phyloP scores from a whole-genome alignment of 1,140 invertebrate species.

The Battus philenor region DNA sequence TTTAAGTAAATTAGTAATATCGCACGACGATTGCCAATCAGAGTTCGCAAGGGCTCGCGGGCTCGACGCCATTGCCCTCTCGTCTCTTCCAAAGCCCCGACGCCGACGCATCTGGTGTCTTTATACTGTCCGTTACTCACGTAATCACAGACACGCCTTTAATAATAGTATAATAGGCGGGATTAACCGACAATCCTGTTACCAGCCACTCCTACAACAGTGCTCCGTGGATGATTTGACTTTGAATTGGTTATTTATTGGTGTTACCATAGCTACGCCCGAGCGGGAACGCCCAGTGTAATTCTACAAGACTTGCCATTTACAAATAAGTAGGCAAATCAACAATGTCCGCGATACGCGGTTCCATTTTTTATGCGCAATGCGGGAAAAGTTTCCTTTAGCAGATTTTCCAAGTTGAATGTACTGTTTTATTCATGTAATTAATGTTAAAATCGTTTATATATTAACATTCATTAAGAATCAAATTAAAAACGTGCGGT shows the following conservation, averaged over 20 bases:
- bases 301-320: conserved; percentile 14
- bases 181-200: conserved; percentile 54
- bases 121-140: conserved; percentile 14
- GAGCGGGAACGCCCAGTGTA: conserved; percentile 19
- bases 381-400: background rate
- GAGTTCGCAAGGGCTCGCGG: background rate
- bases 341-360: conserved; percentile 12
- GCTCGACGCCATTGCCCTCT: background rate
- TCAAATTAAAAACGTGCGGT: background rate
- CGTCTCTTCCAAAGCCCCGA: background rate
- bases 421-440: background rate
- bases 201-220: conserved; percentile 41
- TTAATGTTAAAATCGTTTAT: conserved; percentile 2
- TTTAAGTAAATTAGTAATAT: conserved; percentile 11
- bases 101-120: conserved; percentile 5
- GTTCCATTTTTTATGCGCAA: conserved; percentile 10
- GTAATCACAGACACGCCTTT: conserved; percentile 41
- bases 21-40: conserved; percentile 10
- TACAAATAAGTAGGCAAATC: conserved; percentile 10
- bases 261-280: conserved; percentile 26
- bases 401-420: conserved; percentile 4
- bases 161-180: conserved; percentile 35
- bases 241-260: conserved; percentile 23
- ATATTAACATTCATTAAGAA: too few relatives aligned
- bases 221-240: conserved; percentile 17